Base-by-base conservation (phyloP, 1,140 invertebrate species). In the Conus ventricosus region DNA sequence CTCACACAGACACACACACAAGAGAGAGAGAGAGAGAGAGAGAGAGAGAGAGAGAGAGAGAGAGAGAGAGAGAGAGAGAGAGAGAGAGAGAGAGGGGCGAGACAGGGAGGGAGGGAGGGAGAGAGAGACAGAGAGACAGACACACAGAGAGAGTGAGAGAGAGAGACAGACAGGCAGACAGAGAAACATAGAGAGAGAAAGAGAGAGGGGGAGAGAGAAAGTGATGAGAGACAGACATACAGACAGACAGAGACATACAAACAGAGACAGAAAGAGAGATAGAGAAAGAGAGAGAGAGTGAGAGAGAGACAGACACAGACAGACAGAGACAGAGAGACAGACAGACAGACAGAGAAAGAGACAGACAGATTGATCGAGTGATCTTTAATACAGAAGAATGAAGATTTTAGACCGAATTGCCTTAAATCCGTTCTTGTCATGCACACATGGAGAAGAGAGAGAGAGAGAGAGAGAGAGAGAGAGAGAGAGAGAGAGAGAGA, bases 201-300 rank as follows among this genome's bases (percentile, higher is more conserved):
- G 23, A 80, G 23, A 11, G 23, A 80, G 5, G 1, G 23, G 23
- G 11, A 39, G 78, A 5, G 23, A 1, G 23, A 80, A 4, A 39
- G 78, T 15, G 23, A 39, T 27, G 57, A 71, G 0, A 23, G 25
- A 5, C 0, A 39, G 63, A 39, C 0, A 39, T 25, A 39, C 17
- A 71, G 23, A 25, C 23, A 71, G 7, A 57, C 60, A 15, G 6
- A 71, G 17, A 10, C 17, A 63, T 63, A 63, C 11, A 63, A 4
- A 63, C 11, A 63, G 60, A 63, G 60, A 63, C 11, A 63, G 1
- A 63, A 20, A 63, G 60, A 63, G 60, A 63, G 60, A 63, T 11
- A 63, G 60, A 63, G 60, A 63, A 20, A n/a, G 78, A 39, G 78
- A 80, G 78, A n/a, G 84, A 54, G 39, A n/a, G 84, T 60, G 84